These are phyloP conservation scores for Syrrhaptes paradoxus DNA, from an alignment of 2,113 vertebrate genomes.

Conservation along the genomic window DNA sequence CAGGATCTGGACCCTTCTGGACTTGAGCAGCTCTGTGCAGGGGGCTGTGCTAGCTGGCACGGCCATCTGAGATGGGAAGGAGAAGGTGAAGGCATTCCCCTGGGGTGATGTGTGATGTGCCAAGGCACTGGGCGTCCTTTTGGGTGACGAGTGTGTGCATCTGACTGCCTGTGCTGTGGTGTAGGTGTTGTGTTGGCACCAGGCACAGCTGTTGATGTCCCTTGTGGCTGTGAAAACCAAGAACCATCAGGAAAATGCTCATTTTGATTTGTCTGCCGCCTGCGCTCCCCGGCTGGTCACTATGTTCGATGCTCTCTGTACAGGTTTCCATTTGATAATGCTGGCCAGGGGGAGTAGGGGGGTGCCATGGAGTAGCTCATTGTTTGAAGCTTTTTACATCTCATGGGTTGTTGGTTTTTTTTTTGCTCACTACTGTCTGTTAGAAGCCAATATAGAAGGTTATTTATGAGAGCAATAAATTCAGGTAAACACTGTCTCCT, in stretches of 20 bases:
- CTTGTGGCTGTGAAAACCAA: background rate
- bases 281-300: background rate
- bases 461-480: background rate
- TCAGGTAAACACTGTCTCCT: background rate
- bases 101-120: background rate
- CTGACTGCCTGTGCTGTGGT: background rate
- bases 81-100: background rate
- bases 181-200: background rate
- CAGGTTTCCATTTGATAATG: background rate
- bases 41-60: background rate
- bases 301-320: background rate
- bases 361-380: background rate
- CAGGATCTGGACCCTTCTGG: background rate
- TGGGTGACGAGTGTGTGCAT: accelerated
- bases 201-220: background rate
- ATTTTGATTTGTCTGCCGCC: background rate
- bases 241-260: background rate
- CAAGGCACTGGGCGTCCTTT: accelerated
- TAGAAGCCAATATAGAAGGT: background rate
- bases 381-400: background rate
- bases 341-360: background rate
- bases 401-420: background rate
- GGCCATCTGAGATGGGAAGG: background rate
- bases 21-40: background rate
- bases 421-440: background rate